These are phyloP conservation scores for Archaeoteleia sp. DNA, from an alignment of 2,888 invertebrate species.

Conservation along the genomic window DNA sequence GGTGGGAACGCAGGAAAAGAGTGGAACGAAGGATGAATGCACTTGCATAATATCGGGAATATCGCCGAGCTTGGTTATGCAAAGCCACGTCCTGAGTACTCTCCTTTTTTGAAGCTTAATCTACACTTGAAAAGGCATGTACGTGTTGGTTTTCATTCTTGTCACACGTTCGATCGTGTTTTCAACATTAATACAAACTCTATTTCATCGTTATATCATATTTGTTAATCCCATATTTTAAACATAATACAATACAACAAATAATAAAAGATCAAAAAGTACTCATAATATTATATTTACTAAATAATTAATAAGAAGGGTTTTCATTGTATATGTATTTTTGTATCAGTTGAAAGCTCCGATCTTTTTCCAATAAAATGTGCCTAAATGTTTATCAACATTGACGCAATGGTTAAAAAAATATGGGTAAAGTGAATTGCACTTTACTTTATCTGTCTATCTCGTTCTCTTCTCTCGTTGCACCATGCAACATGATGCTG, in stretches of 20 bases:
- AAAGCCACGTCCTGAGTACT: constrained; percentile 38
- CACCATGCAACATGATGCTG: constrained; percentile 34
- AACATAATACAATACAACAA: too few relatives aligned
- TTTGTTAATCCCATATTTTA: neutral
- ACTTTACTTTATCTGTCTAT: neutral
- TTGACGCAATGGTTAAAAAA: constrained; percentile 30
- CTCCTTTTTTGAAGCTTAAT: constrained; percentile 16
- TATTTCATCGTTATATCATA: constrained; percentile 15
- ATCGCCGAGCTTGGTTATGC: constrained; percentile 46
- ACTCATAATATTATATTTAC: too few relatives aligned
- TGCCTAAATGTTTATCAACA: constrained; percentile 22
- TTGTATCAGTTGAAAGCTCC: constrained; percentile 8
- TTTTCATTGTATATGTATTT: too few relatives aligned
- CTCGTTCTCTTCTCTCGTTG: constrained; percentile 22
- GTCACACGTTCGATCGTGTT: constrained; percentile 37
- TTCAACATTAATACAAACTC: constrained; percentile 21
- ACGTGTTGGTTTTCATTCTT: constrained; percentile 37
- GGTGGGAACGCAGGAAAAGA: constrained; percentile 30
- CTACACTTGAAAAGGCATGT: constrained; percentile 14
- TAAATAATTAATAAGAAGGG: too few relatives aligned
- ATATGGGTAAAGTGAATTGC: constrained; percentile 42
- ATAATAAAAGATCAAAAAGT: too few relatives aligned
- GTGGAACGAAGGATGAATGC: constrained; percentile 38
- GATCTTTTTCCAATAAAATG: constrained; percentile 13
- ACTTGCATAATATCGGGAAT: constrained; percentile 50